Percentiles rank a stretch among this genome's conserved stretches.
These are phyloP conservation scores for Danaus plexippus DNA, from an alignment of 1,140 invertebrate genomes.

Conservation along the genomic window DNA sequence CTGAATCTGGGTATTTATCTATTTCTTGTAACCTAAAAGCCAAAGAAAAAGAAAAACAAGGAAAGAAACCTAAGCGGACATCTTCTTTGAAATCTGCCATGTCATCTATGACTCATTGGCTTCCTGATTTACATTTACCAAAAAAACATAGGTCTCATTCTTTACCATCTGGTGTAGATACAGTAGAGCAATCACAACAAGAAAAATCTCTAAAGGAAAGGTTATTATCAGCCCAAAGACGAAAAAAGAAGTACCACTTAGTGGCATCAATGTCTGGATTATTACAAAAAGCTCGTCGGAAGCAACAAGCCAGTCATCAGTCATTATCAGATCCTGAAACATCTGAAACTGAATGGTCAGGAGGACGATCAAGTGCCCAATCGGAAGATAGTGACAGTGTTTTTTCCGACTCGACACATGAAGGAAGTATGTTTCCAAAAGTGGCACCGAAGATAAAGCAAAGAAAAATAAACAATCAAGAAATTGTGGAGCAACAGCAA, in stretches of 20 bases:
- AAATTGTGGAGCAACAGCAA: slow-evolving; percentile 68
- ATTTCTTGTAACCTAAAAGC: slow-evolving; percentile 79
- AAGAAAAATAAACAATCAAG: slow-evolving; percentile 67
- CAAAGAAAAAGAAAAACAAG: slow-evolving; percentile 72
- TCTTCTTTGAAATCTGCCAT: slow-evolving; percentile 85
- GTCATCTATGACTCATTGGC: slow-evolving; percentile 84
- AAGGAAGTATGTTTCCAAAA: slow-evolving; percentile 76
- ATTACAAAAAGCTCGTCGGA: slow-evolving; percentile 83
- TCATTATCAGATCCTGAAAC: slow-evolving; percentile 84
- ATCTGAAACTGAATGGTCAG: slow-evolving; percentile 83
- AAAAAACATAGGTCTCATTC: slow-evolving; percentile 86
- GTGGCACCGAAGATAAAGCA: slow-evolving; percentile 72
- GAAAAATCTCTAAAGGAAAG: slow-evolving; percentile 66
- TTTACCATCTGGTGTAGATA: slow-evolving; percentile 79
- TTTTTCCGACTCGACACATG: slow-evolving; percentile 77
- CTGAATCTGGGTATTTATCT: slow-evolving; percentile 86
- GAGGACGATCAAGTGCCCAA: slow-evolving; percentile 76
- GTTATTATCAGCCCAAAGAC: slow-evolving; percentile 67
- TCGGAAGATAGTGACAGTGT: slow-evolving; percentile 82
- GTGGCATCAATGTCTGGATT: slow-evolving; percentile 86
- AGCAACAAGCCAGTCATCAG: slow-evolving; percentile 73
- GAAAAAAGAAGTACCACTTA: slow-evolving; percentile 84
- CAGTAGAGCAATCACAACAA: slow-evolving; percentile 65
- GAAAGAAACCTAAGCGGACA: slow-evolving; percentile 80
- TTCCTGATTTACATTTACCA: slow-evolving; percentile 84